phyloP scores from a whole-genome alignment of 2,888 invertebrate genomes.

The Perizoma affinitatum region DNA sequence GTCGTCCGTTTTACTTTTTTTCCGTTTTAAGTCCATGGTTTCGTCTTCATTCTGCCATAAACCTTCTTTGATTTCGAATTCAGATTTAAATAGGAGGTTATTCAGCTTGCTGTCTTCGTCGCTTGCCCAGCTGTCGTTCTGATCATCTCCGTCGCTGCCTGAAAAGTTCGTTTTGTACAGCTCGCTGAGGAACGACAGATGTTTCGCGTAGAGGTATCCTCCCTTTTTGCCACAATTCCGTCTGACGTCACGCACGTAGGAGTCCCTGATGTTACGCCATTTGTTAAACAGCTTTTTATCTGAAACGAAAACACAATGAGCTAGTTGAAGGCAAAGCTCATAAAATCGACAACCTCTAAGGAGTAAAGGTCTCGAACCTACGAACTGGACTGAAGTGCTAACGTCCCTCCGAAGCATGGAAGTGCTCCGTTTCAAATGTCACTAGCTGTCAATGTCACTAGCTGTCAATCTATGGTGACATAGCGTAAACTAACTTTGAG shows the following conservation, averaged over 20 bases:
- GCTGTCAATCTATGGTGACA: too few species aligned
- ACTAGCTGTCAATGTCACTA: too few species aligned
- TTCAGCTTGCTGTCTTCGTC: constrained; percentile 51
- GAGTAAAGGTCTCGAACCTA: too few species aligned
- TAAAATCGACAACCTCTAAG: too few species aligned
- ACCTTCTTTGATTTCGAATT: constrained; percentile 44
- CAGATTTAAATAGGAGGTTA: constrained; percentile 41
- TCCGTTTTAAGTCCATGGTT: constrained; percentile 50
- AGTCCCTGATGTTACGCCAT: constrained; percentile 76
- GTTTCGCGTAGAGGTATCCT: constrained; percentile 62
- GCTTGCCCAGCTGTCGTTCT: constrained; percentile 49
- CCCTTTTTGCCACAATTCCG: constrained; percentile 48
- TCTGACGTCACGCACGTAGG: constrained; percentile 64
- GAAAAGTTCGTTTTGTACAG: constrained; percentile 53
- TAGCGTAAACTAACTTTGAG: too few species aligned
- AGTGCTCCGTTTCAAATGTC: too few species aligned
- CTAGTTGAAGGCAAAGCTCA: too few species aligned
- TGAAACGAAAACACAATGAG: constrained; percentile 43
- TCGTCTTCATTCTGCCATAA: constrained; percentile 53
- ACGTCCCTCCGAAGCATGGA: too few species aligned
- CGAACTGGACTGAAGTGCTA: too few species aligned
- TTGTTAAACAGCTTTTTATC: constrained; percentile 66
- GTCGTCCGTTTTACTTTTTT: constrained; percentile 40
- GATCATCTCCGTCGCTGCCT: constrained; percentile 53
- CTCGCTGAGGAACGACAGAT: constrained; percentile 61